Percentiles rank a stretch among this genome's conserved stretches.
These are phyloP conservation scores for Argyresthia albistria DNA, from an alignment of 2,888 invertebrate genomes.

Conservation along the genomic window DNA sequence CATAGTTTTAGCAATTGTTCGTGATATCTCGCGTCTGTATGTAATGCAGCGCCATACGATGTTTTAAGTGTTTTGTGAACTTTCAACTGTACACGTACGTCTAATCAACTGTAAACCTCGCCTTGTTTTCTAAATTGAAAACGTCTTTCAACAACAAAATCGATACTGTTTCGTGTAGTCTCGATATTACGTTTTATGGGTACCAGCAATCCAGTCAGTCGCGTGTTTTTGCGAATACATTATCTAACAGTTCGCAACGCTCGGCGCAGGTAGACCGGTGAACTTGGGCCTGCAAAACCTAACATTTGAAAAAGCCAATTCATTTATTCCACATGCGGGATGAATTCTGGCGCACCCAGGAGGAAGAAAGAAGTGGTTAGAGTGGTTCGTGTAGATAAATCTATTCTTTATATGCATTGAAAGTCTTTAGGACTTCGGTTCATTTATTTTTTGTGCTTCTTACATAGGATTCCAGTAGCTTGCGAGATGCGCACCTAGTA, in stretches of 20 bases:
- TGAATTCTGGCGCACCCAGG: not conserved
- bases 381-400: not conserved
- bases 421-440: not conserved
- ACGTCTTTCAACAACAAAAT: not conserved
- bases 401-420: not conserved
- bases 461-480: not conserved
- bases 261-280: constrained; percentile 14
- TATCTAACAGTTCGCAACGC: constrained; percentile 57
- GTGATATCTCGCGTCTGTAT: too few species aligned
- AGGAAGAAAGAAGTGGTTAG: constrained; percentile 2
- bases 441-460: not conserved
- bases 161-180: constrained; percentile 17
- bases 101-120: too few species aligned
- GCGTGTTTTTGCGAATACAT: constrained; percentile 58
- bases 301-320: not conserved
- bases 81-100: too few species aligned
- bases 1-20: too few species aligned
- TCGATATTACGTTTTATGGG: constrained; percentile 24
- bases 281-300: not conserved
- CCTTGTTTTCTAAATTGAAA: too few species aligned
- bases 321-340: too few species aligned
- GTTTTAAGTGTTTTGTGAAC: too few species aligned
- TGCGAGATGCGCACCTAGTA: not conserved
- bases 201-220: constrained; percentile 31
- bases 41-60: too few species aligned